These are phyloP conservation scores for Lathamus discolor DNA, from an alignment of 2,113 vertebrate species.

Conservation along the genomic window DNA sequence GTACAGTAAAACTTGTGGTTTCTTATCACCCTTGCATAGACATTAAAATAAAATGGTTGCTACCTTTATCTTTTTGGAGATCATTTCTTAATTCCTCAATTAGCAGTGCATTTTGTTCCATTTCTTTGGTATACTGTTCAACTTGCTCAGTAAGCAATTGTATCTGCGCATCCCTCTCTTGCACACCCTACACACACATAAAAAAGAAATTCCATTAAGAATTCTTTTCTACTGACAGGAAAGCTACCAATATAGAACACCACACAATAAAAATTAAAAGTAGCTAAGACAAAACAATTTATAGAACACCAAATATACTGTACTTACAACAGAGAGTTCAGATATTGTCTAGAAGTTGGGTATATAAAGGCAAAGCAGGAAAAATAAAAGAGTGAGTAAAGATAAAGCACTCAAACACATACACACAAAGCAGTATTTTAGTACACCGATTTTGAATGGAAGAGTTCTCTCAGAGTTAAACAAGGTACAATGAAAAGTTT, in stretches of 20 bases:
- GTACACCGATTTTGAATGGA: neutral
- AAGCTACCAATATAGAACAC: neutral
- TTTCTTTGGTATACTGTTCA: constrained; percentile 90
- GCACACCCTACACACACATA: constrained; percentile 78
- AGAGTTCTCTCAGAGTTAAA: neutral
- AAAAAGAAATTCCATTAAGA: neutral
- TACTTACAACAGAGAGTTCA: constrained; percentile 81
- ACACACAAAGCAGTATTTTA: neutral
- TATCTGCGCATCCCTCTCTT: constrained; percentile 91
- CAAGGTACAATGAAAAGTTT: neutral
- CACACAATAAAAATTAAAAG: neutral
- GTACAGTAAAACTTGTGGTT: neutral
- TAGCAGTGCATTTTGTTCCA: constrained; percentile 86
- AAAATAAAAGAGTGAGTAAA: constrained; percentile 36
- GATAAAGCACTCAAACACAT: neutral
- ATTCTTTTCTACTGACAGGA: neutral
- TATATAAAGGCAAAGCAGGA: constrained; percentile 49
- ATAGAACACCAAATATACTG: neutral
- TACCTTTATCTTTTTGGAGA: constrained; percentile 84
- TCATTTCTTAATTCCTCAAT: constrained; percentile 87
- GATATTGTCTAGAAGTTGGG: constrained; percentile 76
- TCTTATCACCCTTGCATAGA: neutral
- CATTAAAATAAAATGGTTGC: neutral
- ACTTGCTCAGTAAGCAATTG: constrained; percentile 89
- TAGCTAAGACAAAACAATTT: neutral